Base-by-base conservation (phyloP, 2,888 invertebrate genomes). In the Caenorhabditis panamensis region DNA sequence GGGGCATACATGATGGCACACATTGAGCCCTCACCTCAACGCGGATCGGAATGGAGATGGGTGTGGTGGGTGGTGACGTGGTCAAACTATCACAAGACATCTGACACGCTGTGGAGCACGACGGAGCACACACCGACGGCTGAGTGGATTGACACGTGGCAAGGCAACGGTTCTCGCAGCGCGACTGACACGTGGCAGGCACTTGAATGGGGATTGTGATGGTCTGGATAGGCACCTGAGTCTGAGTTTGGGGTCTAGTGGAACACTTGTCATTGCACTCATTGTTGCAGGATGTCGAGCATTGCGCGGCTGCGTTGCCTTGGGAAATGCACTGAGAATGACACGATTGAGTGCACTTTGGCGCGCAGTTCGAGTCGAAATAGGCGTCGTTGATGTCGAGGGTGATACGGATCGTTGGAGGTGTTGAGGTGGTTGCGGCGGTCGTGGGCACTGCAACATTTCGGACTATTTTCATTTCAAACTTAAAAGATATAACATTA, bases 321-420 rank as follows among this genome's bases (percentile, higher is more conserved):
- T 84, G 81, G 1, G 81, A 81, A 63, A 85, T 75, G 58, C 85
- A 85, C 69, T 83, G 83, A 9, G 82, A 82, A 69, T 83, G 83
- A 47, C 85, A 85, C 2, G 79, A 62, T 71, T 85, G 85, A 20
- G 75, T 64, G 64, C 85, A 85, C 54, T 80, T 83, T 41, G 54
- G 69, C 18, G 69, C 75, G 56, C 85, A 85, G 47, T 84, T 82
- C n/a, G 75, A 68, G 69, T 78, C 66, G 68, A 83, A 85, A 58
- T 82, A 85, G 18, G 68, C 49, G 61, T 85, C 85, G 76, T 80
- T 83, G 71, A 85, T 83, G 62, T 85, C 82, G 22, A 85, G 75
- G 16, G 78, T 73, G 61, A 84, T 84, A 59, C 77, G 72, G 73
- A 83, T 81, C 53, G 80, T 77, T 64, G 71, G 61, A 54, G 67